Base-by-base conservation (phyloP, 2,888 invertebrate genomes). In the Artemia sinica region DNA sequence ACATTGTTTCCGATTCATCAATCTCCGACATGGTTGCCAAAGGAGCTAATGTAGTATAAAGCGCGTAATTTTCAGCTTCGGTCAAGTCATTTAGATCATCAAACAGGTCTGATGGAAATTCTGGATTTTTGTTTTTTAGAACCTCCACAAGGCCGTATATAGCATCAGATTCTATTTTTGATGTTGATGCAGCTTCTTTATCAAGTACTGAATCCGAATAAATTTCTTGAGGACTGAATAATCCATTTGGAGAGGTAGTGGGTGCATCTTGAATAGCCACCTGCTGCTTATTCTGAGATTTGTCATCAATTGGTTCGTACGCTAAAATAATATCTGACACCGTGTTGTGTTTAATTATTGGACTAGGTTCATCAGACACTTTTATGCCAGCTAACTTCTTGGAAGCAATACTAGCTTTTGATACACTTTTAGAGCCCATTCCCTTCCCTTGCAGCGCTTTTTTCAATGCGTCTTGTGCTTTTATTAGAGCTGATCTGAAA, bases 11-110 rank as follows among this genome's bases (percentile, higher is more conserved):
- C 75, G 86, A 85, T 74, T 91, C 91, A 73, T 91, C 91, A 75
- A 91, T 91, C 77, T 91, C 91, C 11, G 90, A 91, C 49, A 82
- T 86, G 0, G 90, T 90, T 28, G 91, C 91, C 76, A 86, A 87
- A 1, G 91, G 91, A 12, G 91, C 89, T 76, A 90, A 84, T 69
- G 87, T 86, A 74, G 89, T 91, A 74, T 91, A 91, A 71, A 91
- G 77, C 50, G 91, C 91, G 77, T 89, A 91, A 49, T 91, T 88
- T 75, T 91, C 91, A 1, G 89, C 91, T 73, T 91, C 90, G 0
- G 90, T 90, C 50, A 91, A 78, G 73, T 89, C 77, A 70, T 84
- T 83, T 65, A 78, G 77, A 74, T 80, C 71, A 65, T 68, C 18
- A 8, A 67, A 13, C 51, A 48, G 58, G 49, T 66, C 49, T 48